These are phyloP conservation scores for Drosophila neotestacea DNA, from an alignment of 2,888 invertebrate genomes.

Conservation along the genomic window DNA sequence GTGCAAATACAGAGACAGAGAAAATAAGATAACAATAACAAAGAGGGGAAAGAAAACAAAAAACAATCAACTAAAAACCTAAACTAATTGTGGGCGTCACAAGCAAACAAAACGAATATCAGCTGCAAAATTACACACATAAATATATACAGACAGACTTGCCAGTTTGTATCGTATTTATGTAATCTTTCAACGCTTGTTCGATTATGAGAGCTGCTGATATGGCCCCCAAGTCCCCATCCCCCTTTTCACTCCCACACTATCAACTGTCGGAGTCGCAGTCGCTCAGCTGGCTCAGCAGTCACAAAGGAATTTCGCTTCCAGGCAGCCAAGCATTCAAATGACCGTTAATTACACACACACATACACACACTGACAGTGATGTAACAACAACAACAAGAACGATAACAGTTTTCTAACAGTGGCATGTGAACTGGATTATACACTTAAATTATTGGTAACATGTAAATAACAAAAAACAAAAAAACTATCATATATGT, in stretches of 20 bases:
- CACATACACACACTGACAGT: constrained; percentile 5
- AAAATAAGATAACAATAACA: constrained; percentile 16
- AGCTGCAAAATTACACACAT: constrained; percentile 16
- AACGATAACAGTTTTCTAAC: constrained; percentile 27
- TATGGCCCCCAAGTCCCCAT: not conserved
- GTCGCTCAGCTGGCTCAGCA: constrained; percentile 16
- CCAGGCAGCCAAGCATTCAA: constrained; percentile 12
- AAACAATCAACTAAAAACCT: constrained; percentile 1
- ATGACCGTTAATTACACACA: constrained; percentile 8
- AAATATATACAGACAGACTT: not conserved
- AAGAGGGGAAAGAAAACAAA: not conserved
- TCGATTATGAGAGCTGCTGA: constrained; percentile 31
- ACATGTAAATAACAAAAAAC: constrained; percentile 40
- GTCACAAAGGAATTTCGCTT: constrained; percentile 11
- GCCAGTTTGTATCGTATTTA: constrained; percentile 27
- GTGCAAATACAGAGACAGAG: constrained; percentile 16
- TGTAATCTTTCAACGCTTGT: constrained; percentile 33
- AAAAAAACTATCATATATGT: constrained; percentile 11
- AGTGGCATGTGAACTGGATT: constrained; percentile 59
- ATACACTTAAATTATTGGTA: constrained; percentile 30
- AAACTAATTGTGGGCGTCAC: constrained; percentile 29
- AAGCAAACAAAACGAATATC: constrained; percentile 21
- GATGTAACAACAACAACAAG: constrained; percentile 40
- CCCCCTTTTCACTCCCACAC: not conserved
- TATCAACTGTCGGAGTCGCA: not conserved